Percentiles rank a stretch among this genome's conserved stretches.
Conservation (phyloP, 2,888 invertebrate species). For the Aspidapion aeneum region DNA sequence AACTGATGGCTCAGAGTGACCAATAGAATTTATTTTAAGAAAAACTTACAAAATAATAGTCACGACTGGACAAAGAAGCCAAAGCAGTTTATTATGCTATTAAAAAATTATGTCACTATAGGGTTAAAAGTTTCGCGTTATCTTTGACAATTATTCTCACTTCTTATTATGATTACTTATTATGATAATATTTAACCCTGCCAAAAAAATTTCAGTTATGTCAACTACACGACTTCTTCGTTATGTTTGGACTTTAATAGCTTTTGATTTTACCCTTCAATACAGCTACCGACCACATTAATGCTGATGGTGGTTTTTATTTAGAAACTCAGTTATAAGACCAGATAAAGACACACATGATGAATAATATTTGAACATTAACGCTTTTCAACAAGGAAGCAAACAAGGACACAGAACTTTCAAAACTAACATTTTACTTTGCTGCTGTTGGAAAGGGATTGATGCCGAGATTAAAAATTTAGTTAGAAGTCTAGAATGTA, state of each 20-base stretch:
- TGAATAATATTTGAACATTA: background rate
- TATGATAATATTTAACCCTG: background rate
- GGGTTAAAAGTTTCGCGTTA: background rate
- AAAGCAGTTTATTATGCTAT: slow-evolving; percentile 21
- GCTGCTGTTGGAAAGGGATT: background rate
- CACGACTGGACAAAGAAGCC: slow-evolving; percentile 26
- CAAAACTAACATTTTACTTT: background rate
- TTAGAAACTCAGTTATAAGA: background rate
- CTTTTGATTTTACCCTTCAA: background rate
- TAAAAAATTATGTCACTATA: slow-evolving; percentile 5
- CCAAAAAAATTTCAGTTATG: background rate
- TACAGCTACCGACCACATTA: background rate
- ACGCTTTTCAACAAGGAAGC: background rate
- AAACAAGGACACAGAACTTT: background rate
- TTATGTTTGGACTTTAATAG: background rate
- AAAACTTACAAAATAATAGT: slow-evolving; percentile 26
- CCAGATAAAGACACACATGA: too few species aligned
- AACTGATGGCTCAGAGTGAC: slow-evolving; percentile 37
- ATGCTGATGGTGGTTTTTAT: background rate
- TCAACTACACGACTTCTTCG: background rate
- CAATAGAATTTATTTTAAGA: slow-evolving; percentile 38
- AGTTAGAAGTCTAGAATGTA: background rate
- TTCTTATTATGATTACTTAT: too few species aligned
- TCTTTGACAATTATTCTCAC: background rate
- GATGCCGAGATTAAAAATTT: background rate